Percentiles rank a stretch among this genome's conserved stretches.
Evolutionary conservation across 1,140 invertebrate species (phyloP).

Genomic region (Pseudomyrmex pallidus): DNA sequence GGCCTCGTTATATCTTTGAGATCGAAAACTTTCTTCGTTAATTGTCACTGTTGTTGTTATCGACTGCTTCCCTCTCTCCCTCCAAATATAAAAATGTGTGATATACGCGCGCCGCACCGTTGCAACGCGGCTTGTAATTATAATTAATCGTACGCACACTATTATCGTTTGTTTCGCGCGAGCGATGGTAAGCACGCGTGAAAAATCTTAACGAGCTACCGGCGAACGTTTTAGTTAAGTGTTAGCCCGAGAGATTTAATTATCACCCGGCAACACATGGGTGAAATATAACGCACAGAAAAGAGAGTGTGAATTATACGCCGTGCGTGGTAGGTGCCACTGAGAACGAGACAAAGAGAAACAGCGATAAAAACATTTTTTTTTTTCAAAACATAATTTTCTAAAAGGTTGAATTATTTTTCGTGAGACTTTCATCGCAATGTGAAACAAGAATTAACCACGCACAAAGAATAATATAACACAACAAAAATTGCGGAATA

Average conservation of each 20-base stretch:
- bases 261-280: constrained; percentile 13
- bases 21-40: constrained; percentile 58
- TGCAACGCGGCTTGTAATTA: constrained; percentile 47
- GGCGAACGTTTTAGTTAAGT: constrained; percentile 37
- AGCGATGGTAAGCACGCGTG: constrained; percentile 28
- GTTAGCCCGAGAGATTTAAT: constrained; percentile 30
- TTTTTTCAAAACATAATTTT: too few species aligned
- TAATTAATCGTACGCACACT: constrained; percentile 48
- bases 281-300: constrained; percentile 8
- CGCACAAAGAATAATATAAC: too few species aligned
- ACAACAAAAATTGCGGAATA: too few species aligned
- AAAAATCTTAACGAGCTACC: constrained; percentile 56
- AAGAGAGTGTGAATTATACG: not conserved
- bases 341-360: not conserved
- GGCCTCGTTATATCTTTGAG: constrained; percentile 36
- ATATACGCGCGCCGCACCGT: not conserved
- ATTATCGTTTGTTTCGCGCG: constrained; percentile 18
- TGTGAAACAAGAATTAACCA: too few species aligned
- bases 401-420: too few species aligned
- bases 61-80: not conserved
- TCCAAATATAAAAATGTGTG: constrained; percentile 28
- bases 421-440: too few species aligned
- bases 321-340: too few species aligned
- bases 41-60: constrained; percentile 39
- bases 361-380: too few species aligned